Percentiles rank a stretch among this genome's conserved stretches.
Evolutionary conservation across 2,113 vertebrate species (phyloP).

Genomic region (Bambusicola thoracicus): DNA sequence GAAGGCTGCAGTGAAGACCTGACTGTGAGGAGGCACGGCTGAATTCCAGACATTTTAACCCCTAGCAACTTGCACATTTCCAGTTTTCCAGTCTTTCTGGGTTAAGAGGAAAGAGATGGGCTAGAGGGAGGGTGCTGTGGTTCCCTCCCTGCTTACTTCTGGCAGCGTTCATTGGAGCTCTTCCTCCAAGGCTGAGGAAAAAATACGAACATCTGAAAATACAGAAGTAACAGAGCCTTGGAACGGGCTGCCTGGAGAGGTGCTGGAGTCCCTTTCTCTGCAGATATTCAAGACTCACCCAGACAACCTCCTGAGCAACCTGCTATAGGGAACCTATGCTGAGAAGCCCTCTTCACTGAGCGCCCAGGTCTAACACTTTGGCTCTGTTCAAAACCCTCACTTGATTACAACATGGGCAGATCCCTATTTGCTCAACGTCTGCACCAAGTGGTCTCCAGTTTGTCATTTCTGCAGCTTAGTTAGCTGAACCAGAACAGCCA

Average conservation of each 20-base stretch:
- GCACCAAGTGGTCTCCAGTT: not conserved
- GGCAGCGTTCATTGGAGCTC: not conserved
- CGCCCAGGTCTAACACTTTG: not conserved
- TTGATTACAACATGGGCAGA: accelerated
- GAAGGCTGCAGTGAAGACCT: not conserved
- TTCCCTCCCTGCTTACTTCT: not conserved
- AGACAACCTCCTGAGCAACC: too few species aligned
- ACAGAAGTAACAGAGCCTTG: not conserved
- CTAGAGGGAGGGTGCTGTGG: not conserved
- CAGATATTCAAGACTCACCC: too few species aligned
- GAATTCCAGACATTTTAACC: not conserved
- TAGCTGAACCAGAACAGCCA: not conserved
- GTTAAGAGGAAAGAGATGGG: not conserved
- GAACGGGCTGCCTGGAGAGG: not conserved
- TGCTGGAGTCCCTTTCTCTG: not conserved
- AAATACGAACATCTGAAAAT: not conserved
- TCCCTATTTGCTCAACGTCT: not conserved
- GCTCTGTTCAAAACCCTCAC: not conserved
- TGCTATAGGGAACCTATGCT: too few species aligned
- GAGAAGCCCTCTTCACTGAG: not conserved
- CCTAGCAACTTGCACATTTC: not conserved
- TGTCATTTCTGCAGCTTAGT: not conserved
- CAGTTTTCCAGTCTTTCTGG: not conserved
- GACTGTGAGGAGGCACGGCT: not conserved
- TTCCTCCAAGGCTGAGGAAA: not conserved